Conservation (phyloP, 2,888 invertebrate species). For the Chalcosyrphus nemorum region DNA sequence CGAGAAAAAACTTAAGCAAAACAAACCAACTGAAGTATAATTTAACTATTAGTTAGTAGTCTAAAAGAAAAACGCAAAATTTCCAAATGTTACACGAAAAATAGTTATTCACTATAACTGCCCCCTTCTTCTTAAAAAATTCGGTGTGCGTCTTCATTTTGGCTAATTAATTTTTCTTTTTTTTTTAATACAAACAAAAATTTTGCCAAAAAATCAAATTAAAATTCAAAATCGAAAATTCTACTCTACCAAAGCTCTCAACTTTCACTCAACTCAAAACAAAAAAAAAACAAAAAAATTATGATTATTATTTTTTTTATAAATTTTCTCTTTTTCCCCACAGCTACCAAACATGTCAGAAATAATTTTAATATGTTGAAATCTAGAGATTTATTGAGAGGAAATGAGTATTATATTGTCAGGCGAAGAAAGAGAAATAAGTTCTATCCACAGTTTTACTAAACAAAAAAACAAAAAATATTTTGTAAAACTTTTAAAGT, state of each 20-base stretch:
- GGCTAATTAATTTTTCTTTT: conserved; percentile 5
- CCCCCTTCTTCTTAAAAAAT: conserved; percentile 4
- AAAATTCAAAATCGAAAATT: conserved; percentile 10
- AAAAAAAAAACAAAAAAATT: conserved; percentile 44
- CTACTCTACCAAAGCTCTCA: conserved; percentile 58
- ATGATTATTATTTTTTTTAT: conserved; percentile 70
- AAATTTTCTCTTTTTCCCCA: conserved; percentile 70
- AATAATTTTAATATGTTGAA: conserved; percentile 72
- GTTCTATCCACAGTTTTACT: conserved; percentile 61
- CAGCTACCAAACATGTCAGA: conserved; percentile 74
- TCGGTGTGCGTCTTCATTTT: conserved; percentile 3
- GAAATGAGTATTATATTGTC: conserved; percentile 72
- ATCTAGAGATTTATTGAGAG: conserved; percentile 71
- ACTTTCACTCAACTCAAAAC: conserved; percentile 53
- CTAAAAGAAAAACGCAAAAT: conserved; percentile 33
- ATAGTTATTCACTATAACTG: conserved; percentile 11
- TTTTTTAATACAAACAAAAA: not conserved
- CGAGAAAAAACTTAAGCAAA: conserved; percentile 25
- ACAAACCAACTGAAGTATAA: conserved; percentile 31
- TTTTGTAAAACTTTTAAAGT: not conserved
- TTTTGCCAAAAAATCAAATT: not conserved
- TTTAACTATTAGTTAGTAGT: conserved; percentile 47
- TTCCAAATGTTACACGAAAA: conserved; percentile 18
- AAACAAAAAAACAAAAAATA: not conserved
- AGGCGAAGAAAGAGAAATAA: conserved; percentile 72